Base-by-base conservation (phyloP, 2,113 vertebrate genomes). In the Tragelaphus buxtoni region DNA sequence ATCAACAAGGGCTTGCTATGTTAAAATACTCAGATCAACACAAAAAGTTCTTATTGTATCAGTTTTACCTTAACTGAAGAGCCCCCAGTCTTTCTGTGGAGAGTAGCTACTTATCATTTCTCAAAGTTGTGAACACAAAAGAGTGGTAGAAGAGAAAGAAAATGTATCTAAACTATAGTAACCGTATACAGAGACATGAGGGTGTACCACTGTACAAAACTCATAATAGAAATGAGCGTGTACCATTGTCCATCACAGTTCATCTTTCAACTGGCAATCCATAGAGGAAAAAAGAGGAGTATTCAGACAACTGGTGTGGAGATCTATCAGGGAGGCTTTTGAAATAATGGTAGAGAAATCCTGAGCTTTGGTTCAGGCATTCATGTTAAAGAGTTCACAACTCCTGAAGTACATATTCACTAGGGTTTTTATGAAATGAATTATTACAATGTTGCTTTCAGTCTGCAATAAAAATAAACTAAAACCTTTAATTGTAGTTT, bases 401-500 rank as follows among this genome's bases (percentile, higher is more conserved):
- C 30, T 32, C 63, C 30, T 24, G 51, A 77, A 87, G 45, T 32
- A 88, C 11, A 72, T 55, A 72, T 45, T 90, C 47, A 88, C 61
- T 88, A 65, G 53, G 16, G 58, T 56, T 56, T 93, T 76, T 88
- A 60, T 65, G 30, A 97, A 58, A 96, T 88, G 55, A 95, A 76
- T 30, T 56, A 92, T 49, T 39, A 42, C 39, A 96, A 45, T 45
- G 32, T 56, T 95, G 81, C 51, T 94, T 97, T 94, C 80, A 74
- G 77, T 93, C 94, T 96, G 9, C 3, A 96, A 94, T 42, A 77
- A 60, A 95, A 96, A 93, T 28, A 94, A 93, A 65, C 51, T 84
- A 84, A 91, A 96, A 95, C 5, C 53, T 97, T 97, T 95, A 91
- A 94, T 88, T 82, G 69, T 94, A 90, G 45, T 65, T 91, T 90